phyloP scores from a whole-genome alignment of 2,797 vertebrate genomes.

The Girardinus metallicus region DNA sequence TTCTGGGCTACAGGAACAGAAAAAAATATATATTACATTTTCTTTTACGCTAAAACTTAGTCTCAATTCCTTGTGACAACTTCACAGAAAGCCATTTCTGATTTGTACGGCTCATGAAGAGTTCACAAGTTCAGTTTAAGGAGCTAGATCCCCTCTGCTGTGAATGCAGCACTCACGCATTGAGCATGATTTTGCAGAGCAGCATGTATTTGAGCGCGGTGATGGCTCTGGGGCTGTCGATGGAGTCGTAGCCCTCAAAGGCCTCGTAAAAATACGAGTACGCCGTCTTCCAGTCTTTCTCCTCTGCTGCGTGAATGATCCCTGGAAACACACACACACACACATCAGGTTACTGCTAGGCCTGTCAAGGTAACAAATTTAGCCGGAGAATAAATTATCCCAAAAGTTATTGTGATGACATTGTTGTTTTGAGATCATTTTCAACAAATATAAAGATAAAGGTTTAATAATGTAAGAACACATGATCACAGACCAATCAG shows the following conservation, averaged over 20 bases:
- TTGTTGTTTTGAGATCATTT: too few relatives aligned
- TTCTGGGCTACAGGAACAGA: conserved; percentile 85
- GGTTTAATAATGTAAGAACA: too few relatives aligned
- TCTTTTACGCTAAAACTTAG: not conserved
- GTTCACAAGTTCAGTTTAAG: not conserved
- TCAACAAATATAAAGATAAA: too few relatives aligned
- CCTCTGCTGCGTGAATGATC: conserved; percentile 97
- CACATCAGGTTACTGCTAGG: not conserved
- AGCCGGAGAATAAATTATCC: too few relatives aligned
- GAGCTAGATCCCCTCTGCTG: not conserved
- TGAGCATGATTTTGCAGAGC: conserved; percentile 99
- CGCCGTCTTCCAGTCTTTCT: conserved; percentile 99
- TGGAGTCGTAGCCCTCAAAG: conserved; percentile 97
- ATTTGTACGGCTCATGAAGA: too few relatives aligned
- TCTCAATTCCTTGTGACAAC: not conserved
- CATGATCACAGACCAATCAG: too few relatives aligned
- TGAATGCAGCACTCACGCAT: conserved; percentile 80
- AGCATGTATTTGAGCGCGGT: conserved; percentile 98
- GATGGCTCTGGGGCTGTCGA: conserved; percentile 94
- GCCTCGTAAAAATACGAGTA: conserved; percentile 99
- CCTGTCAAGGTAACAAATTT: too few relatives aligned
- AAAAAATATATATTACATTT: not conserved
- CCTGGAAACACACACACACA: conserved; percentile 74
- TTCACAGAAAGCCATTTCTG: not conserved
- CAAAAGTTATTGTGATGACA: too few relatives aligned